Base-by-base conservation (phyloP, 2,113 vertebrate genomes). In the Hydrochoerus hydrochaeris region DNA sequence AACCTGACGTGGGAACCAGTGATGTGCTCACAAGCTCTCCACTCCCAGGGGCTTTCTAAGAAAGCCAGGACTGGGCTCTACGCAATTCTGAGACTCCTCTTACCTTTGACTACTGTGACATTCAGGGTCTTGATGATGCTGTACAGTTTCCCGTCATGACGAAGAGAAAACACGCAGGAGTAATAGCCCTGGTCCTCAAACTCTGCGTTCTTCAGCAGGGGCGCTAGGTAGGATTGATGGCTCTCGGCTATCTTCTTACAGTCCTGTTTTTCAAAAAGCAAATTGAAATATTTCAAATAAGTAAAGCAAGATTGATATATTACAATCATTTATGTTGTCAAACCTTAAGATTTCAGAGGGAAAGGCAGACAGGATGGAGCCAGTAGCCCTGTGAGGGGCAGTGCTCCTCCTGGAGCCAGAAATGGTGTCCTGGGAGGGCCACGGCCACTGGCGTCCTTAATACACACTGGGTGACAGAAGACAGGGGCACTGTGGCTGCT, bases 111-210 rank as follows among this genome's bases (percentile, higher is more conserved):
- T 82, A 99, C 80, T 35, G 87, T 80, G 49, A 99, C 52, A 9
- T 97, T 97, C 96, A 89, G 94, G 93, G 98, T 99, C 41, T 96
- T 97, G 71, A 98, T 99, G 81, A 96, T 90, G 35, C 98, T 96
- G 52, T 98, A 98, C 26, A 60, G 41, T 24, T 11, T 98, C 95
- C 98, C 98, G 81, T 96, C 91, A 69, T 85, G 97, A 86, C 2
- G 78, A 90, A 98, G 75, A 30, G 83, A 95, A 96, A 98, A 97
- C 91, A 98, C 88, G 35, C 98, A 99, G 41, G 99, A 98, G 71
- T 99, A 99, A 87, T 98, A 98, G 6, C 98, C 99, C 71, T 95
- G 96, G 87, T 99, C 97, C 44, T 57, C 54, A 84, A 83, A 91
- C 22, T 88, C 89, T 20, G 98, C 98, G 80, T 57, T 90, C 90